phyloP scores from a whole-genome alignment of 2,888 invertebrate genomes.

The Athalia rosae region DNA sequence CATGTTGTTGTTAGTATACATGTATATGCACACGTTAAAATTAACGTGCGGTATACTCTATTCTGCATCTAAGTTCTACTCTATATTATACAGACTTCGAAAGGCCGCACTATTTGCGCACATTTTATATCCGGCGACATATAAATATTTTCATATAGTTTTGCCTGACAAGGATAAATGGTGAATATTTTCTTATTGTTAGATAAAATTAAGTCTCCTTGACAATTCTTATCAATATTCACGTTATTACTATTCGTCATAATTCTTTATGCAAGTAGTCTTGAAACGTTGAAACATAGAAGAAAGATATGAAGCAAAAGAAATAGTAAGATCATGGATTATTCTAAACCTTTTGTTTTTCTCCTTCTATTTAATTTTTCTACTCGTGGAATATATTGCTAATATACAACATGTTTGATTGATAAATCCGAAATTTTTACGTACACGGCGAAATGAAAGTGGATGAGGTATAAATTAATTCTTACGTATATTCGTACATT shows the following conservation, averaged over 20 bases:
- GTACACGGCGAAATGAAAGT: slow-evolving; percentile 6
- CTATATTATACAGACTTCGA: slow-evolving; percentile 5
- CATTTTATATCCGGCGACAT: not conserved
- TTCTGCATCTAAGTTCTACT: too few relatives aligned
- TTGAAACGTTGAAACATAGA: too few relatives aligned
- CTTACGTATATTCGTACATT: not conserved
- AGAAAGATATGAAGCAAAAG: too few relatives aligned
- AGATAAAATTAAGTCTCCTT: slow-evolving; percentile 9
- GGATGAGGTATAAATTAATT: not conserved
- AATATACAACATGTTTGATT: not conserved
- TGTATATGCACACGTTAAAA: not conserved
- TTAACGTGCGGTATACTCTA: not conserved
- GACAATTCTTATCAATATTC: not conserved
- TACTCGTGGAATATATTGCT: not conserved
- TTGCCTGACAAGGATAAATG: not conserved
- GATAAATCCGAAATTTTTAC: not conserved
- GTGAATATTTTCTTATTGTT: not conserved
- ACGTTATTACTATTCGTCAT: not conserved
- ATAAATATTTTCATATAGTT: not conserved
- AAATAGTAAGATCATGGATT: not conserved
- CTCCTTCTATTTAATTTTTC: not conserved
- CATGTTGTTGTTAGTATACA: not conserved
- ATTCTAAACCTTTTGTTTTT: not conserved
- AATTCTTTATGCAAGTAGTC: not conserved
- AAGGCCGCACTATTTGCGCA: slow-evolving; percentile 10